Evolutionary conservation across 2,797 vertebrate species (phyloP).

Genomic region (Pipistrellus kuhlii): DNA sequence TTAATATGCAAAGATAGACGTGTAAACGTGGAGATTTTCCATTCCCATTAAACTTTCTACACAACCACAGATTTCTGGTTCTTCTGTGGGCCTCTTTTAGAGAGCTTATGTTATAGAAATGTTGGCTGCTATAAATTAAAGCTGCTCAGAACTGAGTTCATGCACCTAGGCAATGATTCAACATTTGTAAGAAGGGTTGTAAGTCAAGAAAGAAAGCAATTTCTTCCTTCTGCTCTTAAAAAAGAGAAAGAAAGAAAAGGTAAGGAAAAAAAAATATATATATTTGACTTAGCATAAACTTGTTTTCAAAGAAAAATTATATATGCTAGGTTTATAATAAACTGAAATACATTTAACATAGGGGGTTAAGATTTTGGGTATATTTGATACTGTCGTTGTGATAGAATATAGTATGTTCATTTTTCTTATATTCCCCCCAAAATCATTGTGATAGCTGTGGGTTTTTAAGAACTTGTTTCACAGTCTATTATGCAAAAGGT

Average conservation of each 20-base stretch:
- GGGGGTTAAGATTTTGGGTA: background rate
- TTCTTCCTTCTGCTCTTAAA: conserved; percentile 60
- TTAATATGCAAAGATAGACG: conserved; percentile 82
- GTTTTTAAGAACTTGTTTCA: conserved; percentile 32
- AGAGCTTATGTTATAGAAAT: conserved; percentile 76
- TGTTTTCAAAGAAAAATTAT: conserved; percentile 50
- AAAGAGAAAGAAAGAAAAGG: background rate
- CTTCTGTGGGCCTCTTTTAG: conserved; percentile 77
- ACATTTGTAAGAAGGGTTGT: conserved; percentile 78
- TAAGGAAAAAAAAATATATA: background rate
- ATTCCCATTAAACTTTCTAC: conserved; percentile 83
- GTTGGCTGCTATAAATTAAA: conserved; percentile 69
- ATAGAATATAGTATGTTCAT: conserved; percentile 46
- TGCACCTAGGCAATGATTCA: conserved; percentile 77
- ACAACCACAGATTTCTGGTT: conserved; percentile 81
- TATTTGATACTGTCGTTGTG: conserved; percentile 30
- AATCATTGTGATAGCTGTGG: background rate
- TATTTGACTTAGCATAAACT: background rate
- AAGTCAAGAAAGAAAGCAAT: conserved; percentile 67
- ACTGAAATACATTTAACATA: conserved; percentile 44
- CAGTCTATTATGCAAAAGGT: background rate
- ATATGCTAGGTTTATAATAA: conserved; percentile 15
- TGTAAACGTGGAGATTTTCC: conserved; percentile 85
- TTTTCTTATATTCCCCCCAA: conserved; percentile 34
- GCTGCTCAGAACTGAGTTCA: conserved; percentile 73